Conservation (phyloP, 2,797 vertebrate species). For the Catharus ustulatus region DNA sequence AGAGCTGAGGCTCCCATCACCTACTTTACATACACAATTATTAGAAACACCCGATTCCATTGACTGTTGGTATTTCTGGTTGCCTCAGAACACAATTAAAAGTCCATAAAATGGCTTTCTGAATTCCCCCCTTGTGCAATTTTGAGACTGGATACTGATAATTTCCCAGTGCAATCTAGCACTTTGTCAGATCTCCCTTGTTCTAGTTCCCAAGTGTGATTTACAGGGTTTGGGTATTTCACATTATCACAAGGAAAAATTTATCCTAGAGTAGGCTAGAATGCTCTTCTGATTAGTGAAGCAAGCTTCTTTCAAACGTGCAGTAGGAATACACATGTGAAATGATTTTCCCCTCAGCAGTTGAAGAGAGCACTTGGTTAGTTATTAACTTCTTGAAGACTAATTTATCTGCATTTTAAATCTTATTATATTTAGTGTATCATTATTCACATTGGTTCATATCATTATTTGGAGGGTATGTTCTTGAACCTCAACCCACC, state of each 20-base stretch:
- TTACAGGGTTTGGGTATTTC: slow-evolving; percentile 23
- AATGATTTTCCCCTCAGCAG: not conserved
- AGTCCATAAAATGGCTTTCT: not conserved
- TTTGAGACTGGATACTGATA: accelerated
- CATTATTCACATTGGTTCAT: not conserved
- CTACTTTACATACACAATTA: not conserved
- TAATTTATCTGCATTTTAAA: not conserved
- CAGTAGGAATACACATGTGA: not conserved
- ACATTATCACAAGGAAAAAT: slow-evolving; percentile 21
- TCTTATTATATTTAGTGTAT: not conserved
- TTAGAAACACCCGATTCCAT: not conserved
- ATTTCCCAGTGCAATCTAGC: not conserved
- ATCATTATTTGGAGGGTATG: not conserved
- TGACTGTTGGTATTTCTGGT: not conserved
- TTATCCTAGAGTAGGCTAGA: not conserved
- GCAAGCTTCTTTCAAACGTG: not conserved
- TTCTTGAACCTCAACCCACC: not conserved
- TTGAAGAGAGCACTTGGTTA: not conserved
- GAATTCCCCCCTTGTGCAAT: not conserved
- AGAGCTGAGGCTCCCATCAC: not conserved
- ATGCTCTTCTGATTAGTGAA: not conserved
- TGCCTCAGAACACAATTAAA: not conserved
- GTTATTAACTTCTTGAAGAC: not conserved
- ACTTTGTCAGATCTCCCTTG: not conserved
- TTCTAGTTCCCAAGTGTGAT: not conserved